Evolutionary conservation across 2,797 vertebrate species (phyloP), one percentile per base, ranked within the genome.

Genomic region (Garrulus glandarius): DNA sequence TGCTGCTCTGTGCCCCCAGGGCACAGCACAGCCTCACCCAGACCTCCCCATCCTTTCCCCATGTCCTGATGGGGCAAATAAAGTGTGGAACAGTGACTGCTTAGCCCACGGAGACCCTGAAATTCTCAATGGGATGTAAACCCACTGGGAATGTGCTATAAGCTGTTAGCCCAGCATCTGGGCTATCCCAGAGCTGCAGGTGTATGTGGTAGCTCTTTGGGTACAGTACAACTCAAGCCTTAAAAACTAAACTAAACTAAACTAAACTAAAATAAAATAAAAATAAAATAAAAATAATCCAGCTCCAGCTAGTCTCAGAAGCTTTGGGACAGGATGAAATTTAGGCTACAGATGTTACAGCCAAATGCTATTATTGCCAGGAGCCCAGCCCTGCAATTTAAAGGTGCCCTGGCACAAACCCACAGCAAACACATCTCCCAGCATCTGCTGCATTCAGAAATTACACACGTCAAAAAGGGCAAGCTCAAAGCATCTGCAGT

Each of bases 311-410:
- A 79, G 30, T 65, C 57, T 84, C 56, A 59, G 46, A 65, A 69
- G 34, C 39, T 27, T n/a, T 49, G 32, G 21, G 47, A 81, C 18
- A 82, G 50, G 50, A 67, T 56, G 43, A 82, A 86, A 86, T 65
- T 84, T 27, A 93, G 63, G 65, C 86, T 76, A 55, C 21, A 57
- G 74, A 57, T 37, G 43, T 70, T 75, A 88, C 2, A 1, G 82
- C 56, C 68, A 43, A 72, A 83, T 47, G 36, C 70, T 59, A 19
- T 69, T 32, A 83, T 4, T 78, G 65, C 34, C 83, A 72, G 60
- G 26, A 92, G 88, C 43, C 80, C 61, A 84, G 47, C 72, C 67
- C 80, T 90, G 65, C 70, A 87, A 90, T 84, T 86, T 61, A 69
- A 88, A 92, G 76, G 63, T 82, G 47, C 57, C 49, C 44, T 81